Evolutionary conservation across 2,888 invertebrate genomes (phyloP).

Genomic region (Himalopsyche anomala): DNA sequence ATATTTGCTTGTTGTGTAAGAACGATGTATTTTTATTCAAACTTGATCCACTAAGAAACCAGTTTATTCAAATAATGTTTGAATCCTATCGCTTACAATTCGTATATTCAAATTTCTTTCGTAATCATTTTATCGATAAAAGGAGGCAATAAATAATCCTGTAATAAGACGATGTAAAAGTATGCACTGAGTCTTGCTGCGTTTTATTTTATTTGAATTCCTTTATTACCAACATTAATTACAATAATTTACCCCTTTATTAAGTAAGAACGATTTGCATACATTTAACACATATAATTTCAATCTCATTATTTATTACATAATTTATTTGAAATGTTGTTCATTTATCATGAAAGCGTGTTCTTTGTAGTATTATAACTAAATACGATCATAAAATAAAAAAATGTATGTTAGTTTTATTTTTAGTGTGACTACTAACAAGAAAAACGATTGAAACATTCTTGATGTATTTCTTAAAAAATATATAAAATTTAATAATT

Average conservation of each 20-base stretch:
- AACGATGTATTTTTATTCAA: too few species aligned
- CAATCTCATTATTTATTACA: neutral
- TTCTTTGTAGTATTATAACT: neutral
- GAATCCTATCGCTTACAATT: conserved; percentile 2
- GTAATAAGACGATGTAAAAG: conserved; percentile 36
- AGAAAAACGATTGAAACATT: too few species aligned
- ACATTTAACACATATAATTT: neutral
- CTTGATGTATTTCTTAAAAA: neutral
- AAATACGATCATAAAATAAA: neutral
- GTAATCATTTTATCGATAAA: conserved; percentile 46
- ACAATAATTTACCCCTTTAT: conserved; percentile 19
- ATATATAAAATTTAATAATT: conserved; percentile 2
- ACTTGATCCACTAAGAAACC: neutral
- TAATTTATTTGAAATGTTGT: neutral
- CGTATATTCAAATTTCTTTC: conserved; percentile 46
- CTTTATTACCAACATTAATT: conserved; percentile 29
- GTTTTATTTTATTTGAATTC: conserved; percentile 4
- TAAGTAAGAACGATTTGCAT: neutral
- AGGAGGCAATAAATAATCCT: conserved; percentile 54
- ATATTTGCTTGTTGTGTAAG: too few species aligned
- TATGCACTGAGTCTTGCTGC: neutral
- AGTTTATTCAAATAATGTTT: neutral
- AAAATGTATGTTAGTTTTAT: neutral
- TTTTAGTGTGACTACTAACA: too few species aligned
- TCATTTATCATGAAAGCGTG: neutral